A percentile compares a stretch with the other conserved stretches of the same genome.
Evolutionary conservation across 53 echinoderm and acorn worm species (phyloP).

Genomic region (Henricia sp.): DNA sequence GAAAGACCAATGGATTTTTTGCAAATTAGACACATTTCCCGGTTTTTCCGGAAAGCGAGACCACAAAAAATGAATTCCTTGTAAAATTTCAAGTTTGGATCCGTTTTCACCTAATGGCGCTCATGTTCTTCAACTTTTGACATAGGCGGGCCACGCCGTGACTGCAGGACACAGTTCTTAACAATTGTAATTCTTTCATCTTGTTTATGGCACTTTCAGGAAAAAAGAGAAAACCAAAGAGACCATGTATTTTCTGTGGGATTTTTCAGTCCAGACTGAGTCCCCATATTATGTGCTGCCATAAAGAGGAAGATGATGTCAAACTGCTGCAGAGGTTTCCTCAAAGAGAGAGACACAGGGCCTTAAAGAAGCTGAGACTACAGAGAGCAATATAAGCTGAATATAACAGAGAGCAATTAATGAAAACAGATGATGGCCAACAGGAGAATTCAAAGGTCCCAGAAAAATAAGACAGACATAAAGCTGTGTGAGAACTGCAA

Average conservation of each 20-base stretch:
- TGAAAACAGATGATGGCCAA: constrained; percentile 12
- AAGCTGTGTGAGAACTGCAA: constrained; percentile 48
- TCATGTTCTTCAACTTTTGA: too few relatives aligned
- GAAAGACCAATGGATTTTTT: too few relatives aligned
- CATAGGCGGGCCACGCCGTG: too few relatives aligned
- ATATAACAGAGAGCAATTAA: constrained; percentile 25
- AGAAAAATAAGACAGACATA: constrained; percentile 17
- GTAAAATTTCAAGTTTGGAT: neutral
- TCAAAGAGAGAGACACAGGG: constrained; percentile 14
- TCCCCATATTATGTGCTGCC: constrained; percentile 24
- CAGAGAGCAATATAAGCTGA: constrained; percentile 10
- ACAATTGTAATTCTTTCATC: constrained; percentile 3
- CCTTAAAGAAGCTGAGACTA: constrained; percentile 11
- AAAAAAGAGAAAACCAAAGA: constrained; percentile 15
- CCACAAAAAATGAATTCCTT: too few relatives aligned
- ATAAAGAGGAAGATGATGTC: constrained; percentile 16
- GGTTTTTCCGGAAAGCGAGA: too few relatives aligned
- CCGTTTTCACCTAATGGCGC: too few relatives aligned
- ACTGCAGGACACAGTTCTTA: neutral
- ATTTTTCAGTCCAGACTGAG: constrained; percentile 27
- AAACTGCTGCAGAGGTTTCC: constrained; percentile 13
- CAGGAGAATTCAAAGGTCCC: constrained; percentile 38
- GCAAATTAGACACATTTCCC: too few relatives aligned
- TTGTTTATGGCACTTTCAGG: constrained; percentile 16
- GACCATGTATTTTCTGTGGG: constrained; percentile 38